Evolutionary conservation across 2,797 vertebrate species (phyloP).

Genomic region (Phylloscopus collybita): DNA sequence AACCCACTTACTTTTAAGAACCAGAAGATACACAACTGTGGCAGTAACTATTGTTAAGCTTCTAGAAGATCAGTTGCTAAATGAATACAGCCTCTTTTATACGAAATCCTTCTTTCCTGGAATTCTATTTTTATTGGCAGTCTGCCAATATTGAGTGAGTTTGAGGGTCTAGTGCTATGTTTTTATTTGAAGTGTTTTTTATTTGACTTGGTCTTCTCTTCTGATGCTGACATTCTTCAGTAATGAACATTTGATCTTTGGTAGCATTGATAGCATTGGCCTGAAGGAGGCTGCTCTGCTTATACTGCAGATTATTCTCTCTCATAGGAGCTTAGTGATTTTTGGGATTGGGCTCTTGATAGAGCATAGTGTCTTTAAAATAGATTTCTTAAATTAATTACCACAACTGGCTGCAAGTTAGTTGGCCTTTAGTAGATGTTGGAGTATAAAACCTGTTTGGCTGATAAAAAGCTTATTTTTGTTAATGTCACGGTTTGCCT

Average conservation of each 20-base stretch:
- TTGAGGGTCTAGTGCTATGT: background rate
- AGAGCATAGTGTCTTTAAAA: background rate
- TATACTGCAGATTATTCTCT: background rate
- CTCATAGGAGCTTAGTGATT: background rate
- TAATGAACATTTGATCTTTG: background rate
- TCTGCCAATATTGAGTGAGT: background rate
- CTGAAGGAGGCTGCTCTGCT: background rate
- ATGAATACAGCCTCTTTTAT: background rate
- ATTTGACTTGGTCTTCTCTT: background rate
- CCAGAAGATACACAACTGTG: background rate
- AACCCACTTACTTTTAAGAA: background rate
- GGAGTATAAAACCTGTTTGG: background rate
- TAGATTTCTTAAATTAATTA: background rate
- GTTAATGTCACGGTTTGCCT: background rate
- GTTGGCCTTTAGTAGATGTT: background rate
- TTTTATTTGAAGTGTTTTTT: background rate
- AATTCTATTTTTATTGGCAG: background rate
- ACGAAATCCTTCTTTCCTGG: background rate
- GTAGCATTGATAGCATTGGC: background rate
- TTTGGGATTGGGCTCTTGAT: background rate
- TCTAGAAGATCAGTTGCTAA: background rate
- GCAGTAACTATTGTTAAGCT: background rate
- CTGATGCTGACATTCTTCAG: background rate
- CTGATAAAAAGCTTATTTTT: background rate
- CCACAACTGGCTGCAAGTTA: background rate